Evolutionary conservation across 2,113 vertebrate species (phyloP).

Genomic region (Semnornis frantzii): DNA sequence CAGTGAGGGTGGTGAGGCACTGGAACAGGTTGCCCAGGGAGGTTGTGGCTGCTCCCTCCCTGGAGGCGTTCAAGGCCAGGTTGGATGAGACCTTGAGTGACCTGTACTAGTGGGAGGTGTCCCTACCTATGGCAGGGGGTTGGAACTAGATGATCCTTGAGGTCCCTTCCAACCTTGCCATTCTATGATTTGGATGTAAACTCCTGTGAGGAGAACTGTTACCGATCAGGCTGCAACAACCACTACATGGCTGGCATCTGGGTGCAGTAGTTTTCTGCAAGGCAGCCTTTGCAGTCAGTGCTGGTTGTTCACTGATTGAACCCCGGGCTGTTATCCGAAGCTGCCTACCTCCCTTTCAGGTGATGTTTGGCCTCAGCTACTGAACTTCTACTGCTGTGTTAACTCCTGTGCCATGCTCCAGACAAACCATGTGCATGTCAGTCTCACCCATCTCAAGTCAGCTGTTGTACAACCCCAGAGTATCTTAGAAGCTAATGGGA

Average conservation of each 20-base stretch:
- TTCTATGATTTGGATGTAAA: background rate
- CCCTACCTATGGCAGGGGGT: no score
- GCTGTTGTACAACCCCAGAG: background rate
- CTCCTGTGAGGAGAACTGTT: background rate
- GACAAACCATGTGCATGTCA: background rate
- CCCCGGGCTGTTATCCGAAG: background rate
- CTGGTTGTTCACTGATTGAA: background rate
- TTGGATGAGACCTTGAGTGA: no score
- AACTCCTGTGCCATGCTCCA: background rate
- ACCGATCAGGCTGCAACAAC: background rate
- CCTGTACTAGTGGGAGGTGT: no score
- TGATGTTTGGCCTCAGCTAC: background rate
- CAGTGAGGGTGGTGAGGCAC: no score
- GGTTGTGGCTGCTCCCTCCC: no score
- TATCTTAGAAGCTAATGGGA: background rate
- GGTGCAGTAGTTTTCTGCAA: background rate
- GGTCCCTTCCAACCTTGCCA: no score
- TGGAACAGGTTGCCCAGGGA: no score
- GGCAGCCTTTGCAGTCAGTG: background rate
- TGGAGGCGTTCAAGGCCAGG: no score
- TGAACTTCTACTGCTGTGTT: background rate
- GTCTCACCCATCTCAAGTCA: background rate
- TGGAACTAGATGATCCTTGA: no score
- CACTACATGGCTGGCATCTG: background rate
- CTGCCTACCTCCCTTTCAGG: background rate